These are phyloP conservation scores for Zeuzera pyrina DNA, from an alignment of 2,888 invertebrate species.

Conservation along the genomic window DNA sequence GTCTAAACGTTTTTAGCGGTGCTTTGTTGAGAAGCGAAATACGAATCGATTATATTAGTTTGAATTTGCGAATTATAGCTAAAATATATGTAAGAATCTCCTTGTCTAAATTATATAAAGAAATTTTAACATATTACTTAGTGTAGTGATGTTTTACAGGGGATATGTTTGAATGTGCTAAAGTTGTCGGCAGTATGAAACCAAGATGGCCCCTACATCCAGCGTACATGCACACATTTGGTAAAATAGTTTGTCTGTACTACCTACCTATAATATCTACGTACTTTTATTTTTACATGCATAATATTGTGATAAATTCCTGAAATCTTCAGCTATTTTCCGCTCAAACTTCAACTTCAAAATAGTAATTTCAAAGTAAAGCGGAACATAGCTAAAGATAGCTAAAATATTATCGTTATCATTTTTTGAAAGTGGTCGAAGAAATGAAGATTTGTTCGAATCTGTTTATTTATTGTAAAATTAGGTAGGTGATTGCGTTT, in stretches of 20 bases:
- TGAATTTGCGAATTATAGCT: not conserved
- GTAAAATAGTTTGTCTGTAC: too few relatives aligned
- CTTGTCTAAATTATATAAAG: not conserved
- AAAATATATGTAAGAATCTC: not conserved
- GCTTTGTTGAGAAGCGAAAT: not conserved
- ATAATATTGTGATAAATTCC: not conserved
- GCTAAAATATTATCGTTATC: too few relatives aligned
- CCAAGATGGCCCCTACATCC: conserved; percentile 87
- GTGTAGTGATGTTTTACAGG: conserved; percentile 30
- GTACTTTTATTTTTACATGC: not conserved
- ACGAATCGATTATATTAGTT: not conserved
- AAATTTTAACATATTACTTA: not conserved
- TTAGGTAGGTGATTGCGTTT: too few relatives aligned
- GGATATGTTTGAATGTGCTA: conserved; percentile 80
- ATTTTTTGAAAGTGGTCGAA: too few relatives aligned
- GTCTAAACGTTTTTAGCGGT: not conserved
- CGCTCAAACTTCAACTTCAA: too few relatives aligned
- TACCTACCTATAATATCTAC: too few relatives aligned
- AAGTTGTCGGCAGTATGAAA: conserved; percentile 79
- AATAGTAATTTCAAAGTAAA: conserved; percentile 1
- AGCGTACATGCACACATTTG: conserved; percentile 95
- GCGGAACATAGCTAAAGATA: too few relatives aligned
- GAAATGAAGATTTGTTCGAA: too few relatives aligned
- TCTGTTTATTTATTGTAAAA: too few relatives aligned
- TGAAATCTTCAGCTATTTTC: too few relatives aligned